Evolutionary conservation across 2,113 vertebrate genomes (phyloP), one percentile per base, ranked within the genome.

Genomic region (Hyperopisus bebe): DNA sequence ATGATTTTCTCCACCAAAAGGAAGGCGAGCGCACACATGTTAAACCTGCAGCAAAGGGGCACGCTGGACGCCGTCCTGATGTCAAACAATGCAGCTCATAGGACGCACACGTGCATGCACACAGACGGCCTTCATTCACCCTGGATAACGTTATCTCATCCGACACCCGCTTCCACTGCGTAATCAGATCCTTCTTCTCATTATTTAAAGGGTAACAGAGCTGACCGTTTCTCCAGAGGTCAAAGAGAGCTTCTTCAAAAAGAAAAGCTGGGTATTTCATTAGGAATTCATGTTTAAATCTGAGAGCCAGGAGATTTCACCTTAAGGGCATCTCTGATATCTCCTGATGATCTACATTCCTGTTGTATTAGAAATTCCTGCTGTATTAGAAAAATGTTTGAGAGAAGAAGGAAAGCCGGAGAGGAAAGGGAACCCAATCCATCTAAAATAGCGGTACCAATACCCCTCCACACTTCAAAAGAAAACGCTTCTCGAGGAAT

Each of bases 1-100:
- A 90, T 90, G 90, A n/a, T 83, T 31, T 39, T 55, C 83, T 58
- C 88, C 77, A 77, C 42, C 55, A 85, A 88, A 31, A 91, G 90
- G 80, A 92, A 91, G 88, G 74, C n/a, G 51, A 88, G 19, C 13
- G 15, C 51, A 88, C 91, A 91, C 91, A 89, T 90, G 91, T 87
- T 87, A 87, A 90, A 89, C 87, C 91, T 87, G 90, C 88, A 92
- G 51, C 27, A 39, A 84, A 90, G 70, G 85, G 55, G 10, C n/a
- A 31, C 10, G 50, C 86, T 91, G 47, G 46, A 42, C 83, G 39
- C 39, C 51, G 62, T 82, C 66, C 62, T 82, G 74, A 89, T 74
- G 80, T 91, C 44, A 74, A 51, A 58, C 48, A 89, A 89, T 35
- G 48, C 53, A 62, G 82, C 31, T 84, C 82, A n/a, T 1, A 42